phyloP scores from a whole-genome alignment of 2,888 invertebrate genomes.

The Gnatocerus cornutus region DNA sequence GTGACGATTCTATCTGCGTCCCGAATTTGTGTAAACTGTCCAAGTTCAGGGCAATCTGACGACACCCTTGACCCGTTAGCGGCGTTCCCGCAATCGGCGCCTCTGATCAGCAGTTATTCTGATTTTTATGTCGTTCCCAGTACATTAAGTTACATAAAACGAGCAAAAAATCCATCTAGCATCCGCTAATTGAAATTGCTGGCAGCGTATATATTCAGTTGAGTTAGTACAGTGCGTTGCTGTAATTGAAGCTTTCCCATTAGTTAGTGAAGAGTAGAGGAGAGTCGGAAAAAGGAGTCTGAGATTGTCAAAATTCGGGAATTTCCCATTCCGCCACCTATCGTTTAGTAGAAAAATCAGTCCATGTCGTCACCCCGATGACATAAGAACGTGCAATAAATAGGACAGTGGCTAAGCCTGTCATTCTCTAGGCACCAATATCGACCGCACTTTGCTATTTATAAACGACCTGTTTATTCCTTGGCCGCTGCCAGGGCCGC shows the following conservation, averaged over 20 bases:
- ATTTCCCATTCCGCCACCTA: conserved; percentile 22
- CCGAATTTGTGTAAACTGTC: conserved; percentile 12
- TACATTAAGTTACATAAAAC: conserved; percentile 22
- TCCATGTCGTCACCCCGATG: conserved; percentile 24
- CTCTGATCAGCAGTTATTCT: conserved; percentile 7
- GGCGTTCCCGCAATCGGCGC: conserved; percentile 27
- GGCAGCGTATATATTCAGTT: conserved; percentile 36
- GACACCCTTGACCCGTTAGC: conserved; percentile 31
- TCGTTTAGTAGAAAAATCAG: conserved; percentile 32
- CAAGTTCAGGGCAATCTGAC: conserved; percentile 25
- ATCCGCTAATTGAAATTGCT: conserved; percentile 41
- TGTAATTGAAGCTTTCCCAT: conserved; percentile 30
- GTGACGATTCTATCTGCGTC: neutral
- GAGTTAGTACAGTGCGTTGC: conserved; percentile 36
- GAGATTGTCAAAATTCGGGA: neutral
- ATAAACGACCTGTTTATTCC: conserved; percentile 63
- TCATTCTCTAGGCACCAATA: conserved; percentile 44
- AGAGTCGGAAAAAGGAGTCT: neutral
- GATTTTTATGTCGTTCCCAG: conserved; percentile 30
- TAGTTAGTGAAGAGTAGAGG: neutral
- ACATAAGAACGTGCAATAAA: conserved; percentile 44
- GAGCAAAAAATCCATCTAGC: conserved; percentile 27
- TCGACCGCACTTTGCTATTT: conserved; percentile 53
- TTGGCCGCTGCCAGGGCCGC: conserved; percentile 70
- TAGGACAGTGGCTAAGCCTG: conserved; percentile 46